Conservation (phyloP, 2,113 vertebrate species). For the Osmerus eperlanus region DNA sequence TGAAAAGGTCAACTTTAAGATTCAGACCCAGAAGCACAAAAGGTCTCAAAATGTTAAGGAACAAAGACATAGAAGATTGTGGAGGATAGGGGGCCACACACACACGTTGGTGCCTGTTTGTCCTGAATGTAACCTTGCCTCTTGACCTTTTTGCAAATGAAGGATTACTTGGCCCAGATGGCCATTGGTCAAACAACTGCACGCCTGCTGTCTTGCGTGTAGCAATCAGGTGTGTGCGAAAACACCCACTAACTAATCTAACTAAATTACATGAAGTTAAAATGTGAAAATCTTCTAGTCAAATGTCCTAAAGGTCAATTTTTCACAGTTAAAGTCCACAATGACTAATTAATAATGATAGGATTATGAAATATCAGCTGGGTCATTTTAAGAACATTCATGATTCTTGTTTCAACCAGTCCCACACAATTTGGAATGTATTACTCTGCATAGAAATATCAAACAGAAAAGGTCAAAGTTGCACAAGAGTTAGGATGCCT, state of each 20-base stretch:
- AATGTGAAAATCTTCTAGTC: constrained; percentile 1
- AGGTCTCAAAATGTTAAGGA: constrained; percentile 53
- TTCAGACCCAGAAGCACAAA: constrained; percentile 47
- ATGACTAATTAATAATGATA: neutral
- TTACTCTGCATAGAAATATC: neutral
- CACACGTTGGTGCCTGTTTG: constrained; percentile 16
- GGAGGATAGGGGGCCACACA: neutral
- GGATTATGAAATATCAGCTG: neutral
- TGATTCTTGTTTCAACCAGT: neutral
- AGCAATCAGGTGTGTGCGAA: constrained; percentile 46
- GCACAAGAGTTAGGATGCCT: neutral
- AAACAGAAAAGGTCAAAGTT: neutral
- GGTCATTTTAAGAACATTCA: neutral
- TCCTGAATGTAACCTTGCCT: constrained; percentile 55
- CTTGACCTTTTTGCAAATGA: constrained; percentile 68
- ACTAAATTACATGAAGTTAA: constrained; percentile 3
- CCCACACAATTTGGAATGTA: constrained; percentile 7
- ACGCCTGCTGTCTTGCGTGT: constrained; percentile 66
- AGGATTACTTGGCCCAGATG: constrained; percentile 75
- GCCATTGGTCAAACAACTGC: constrained; percentile 69
- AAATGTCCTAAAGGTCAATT: neutral
- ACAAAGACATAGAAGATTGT: constrained; percentile 43
- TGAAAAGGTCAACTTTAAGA: constrained; percentile 52
- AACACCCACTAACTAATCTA: neutral
- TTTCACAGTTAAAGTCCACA: too few species aligned